These are phyloP conservation scores for Pocillopora meandrina DNA, from an alignment of 92 coral and sea anemone genomes.

Conservation along the genomic window DNA sequence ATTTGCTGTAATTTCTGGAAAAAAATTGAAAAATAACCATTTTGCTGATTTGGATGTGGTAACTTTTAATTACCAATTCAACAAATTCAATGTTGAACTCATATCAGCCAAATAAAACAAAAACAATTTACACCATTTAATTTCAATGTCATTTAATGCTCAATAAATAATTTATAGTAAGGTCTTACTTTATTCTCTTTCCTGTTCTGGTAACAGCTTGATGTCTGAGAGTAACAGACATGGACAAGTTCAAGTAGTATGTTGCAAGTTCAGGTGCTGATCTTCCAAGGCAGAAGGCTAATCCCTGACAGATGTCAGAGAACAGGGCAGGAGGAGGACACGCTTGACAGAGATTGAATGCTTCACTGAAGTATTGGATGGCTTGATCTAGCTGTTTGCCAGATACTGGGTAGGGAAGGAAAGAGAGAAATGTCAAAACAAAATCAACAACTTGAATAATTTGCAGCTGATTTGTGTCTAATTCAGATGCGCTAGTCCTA, in stretches of 20 bases:
- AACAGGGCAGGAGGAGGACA: conserved; percentile 76
- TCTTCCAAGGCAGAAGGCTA: conserved; percentile 82
- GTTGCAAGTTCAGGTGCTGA: conserved; percentile 58
- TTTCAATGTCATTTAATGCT: neutral
- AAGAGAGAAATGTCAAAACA: neutral
- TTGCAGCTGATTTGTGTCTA: neutral
- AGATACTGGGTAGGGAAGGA: conserved; percentile 24
- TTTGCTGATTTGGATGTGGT: no score
- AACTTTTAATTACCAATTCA: no score
- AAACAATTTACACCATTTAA: neutral
- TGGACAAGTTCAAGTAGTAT: conserved; percentile 71
- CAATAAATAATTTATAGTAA: neutral
- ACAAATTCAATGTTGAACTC: neutral
- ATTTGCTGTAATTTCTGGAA: no score
- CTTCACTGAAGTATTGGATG: conserved; percentile 61
- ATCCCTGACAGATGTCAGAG: conserved; percentile 72
- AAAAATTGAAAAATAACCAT: no score
- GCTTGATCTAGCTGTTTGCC: conserved; percentile 37
- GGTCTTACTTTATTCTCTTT: conserved; percentile 81
- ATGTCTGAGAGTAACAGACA: conserved; percentile 82
- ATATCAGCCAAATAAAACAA: neutral
- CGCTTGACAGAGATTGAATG: conserved; percentile 71
- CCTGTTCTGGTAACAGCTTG: conserved; percentile 78
- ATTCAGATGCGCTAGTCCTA: no score
- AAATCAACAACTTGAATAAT: neutral